These are phyloP conservation scores for Eumacrocentrus americanus DNA, from an alignment of 2,888 invertebrate species.

Conservation along the genomic window DNA sequence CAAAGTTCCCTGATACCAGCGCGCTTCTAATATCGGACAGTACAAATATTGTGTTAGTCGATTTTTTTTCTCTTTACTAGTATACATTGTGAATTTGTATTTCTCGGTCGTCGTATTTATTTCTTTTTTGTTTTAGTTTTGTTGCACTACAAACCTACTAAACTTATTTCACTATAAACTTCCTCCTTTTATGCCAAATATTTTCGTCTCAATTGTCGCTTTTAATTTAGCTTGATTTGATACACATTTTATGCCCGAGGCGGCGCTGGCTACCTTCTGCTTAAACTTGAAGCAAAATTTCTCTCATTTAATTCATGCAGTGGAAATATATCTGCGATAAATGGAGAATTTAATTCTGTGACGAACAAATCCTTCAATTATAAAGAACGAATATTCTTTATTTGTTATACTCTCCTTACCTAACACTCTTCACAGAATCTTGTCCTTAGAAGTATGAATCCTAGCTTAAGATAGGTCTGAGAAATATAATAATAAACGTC, in stretches of 20 bases:
- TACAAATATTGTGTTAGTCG: constrained; percentile 58
- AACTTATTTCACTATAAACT: constrained; percentile 50
- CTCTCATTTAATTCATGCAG: constrained; percentile 47
- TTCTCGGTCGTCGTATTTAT: constrained; percentile 40
- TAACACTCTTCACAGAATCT: constrained; percentile 56
- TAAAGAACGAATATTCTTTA: not conserved
- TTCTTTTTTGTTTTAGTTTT: constrained; percentile 16
- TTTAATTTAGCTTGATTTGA: constrained; percentile 29
- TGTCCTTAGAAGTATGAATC: constrained; percentile 50
- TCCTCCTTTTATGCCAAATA: constrained; percentile 40
- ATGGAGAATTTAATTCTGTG: constrained; percentile 25
- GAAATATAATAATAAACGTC: constrained; percentile 12
- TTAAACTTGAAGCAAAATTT: constrained; percentile 50
- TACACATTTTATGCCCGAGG: constrained; percentile 41
- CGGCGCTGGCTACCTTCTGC: constrained; percentile 42
- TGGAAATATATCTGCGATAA: constrained; percentile 53
- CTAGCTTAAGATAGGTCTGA: constrained; percentile 59
- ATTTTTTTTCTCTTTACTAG: constrained; percentile 42
- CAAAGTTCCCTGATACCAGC: constrained; percentile 58
- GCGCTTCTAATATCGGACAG: constrained; percentile 51
- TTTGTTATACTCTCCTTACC: constrained; percentile 41
- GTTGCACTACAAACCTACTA: constrained; percentile 45
- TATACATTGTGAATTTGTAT: constrained; percentile 54
- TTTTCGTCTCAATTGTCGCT: constrained; percentile 38
- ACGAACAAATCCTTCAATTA: not conserved